phyloP scores from a whole-genome alignment of 2,113 vertebrate genomes.

The Cygnus atratus region DNA sequence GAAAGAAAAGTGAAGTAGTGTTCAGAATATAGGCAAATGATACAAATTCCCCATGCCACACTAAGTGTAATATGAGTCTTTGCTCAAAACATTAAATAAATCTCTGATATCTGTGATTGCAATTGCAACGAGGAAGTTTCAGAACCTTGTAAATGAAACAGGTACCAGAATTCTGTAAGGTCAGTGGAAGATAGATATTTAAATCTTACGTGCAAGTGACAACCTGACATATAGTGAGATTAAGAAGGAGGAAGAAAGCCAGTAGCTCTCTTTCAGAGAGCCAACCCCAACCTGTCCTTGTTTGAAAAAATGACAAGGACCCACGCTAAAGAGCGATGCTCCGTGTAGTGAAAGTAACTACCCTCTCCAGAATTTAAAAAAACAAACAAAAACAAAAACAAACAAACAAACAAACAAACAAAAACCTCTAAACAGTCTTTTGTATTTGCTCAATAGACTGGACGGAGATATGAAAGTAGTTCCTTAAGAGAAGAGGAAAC shows the following conservation, averaged over 20 bases:
- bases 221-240: neutral
- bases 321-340: neutral
- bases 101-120: neutral
- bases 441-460: neutral
- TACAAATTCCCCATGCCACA: neutral
- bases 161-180: neutral
- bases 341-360: neutral
- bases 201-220: neutral
- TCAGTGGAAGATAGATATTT: neutral
- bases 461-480: neutral
- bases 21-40: neutral
- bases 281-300: neutral
- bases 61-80: neutral
- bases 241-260: neutral
- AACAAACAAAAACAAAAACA: neutral
- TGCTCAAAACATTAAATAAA: neutral
- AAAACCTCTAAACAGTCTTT: neutral
- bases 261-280: neutral
- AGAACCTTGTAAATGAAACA: neutral
- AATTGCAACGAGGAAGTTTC: neutral
- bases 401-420: neutral
- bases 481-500: neutral
- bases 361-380: neutral
- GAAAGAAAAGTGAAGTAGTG: slow-evolving; percentile 15
- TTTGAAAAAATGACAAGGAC: neutral